Percentiles rank a stretch among this genome's conserved stretches.
phyloP scores from a whole-genome alignment of 2,113 vertebrate species.

The Mormyrus lacerda region DNA sequence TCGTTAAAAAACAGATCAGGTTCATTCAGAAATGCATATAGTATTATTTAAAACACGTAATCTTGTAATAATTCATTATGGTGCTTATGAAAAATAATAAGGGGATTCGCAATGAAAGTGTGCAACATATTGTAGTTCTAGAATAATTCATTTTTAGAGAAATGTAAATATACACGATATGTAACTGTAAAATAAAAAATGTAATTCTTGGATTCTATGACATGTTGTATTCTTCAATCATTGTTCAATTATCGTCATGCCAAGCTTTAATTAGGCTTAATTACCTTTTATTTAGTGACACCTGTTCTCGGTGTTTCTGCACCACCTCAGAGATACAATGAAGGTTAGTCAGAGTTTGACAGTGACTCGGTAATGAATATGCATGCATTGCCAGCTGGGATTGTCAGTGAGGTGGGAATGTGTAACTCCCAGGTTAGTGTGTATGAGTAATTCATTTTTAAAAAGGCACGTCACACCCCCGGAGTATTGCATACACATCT shows the following conservation, averaged over 20 bases:
- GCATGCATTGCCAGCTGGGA: background rate
- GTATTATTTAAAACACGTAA: background rate
- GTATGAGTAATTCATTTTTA: background rate
- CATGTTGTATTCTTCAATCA: background rate
- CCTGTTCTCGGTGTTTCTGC: background rate
- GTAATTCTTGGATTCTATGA: background rate
- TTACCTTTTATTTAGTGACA: background rate
- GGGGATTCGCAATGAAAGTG: background rate
- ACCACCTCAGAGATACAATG: background rate
- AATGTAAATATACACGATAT: background rate
- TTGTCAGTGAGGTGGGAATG: background rate
- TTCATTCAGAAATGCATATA: background rate
- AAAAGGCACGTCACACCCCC: background rate
- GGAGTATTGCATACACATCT: background rate
- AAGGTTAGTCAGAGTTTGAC: background rate
- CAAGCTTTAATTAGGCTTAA: background rate
- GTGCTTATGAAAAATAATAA: background rate
- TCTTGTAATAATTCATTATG: background rate
- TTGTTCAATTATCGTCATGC: background rate
- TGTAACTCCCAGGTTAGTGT: background rate
- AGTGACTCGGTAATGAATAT: background rate
- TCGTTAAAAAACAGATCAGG: background rate
- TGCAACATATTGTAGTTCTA: background rate
- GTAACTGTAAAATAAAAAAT: background rate
- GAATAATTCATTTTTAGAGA: background rate